phyloP scores from a whole-genome alignment of 2,797 vertebrate genomes.

The Scolopax bukidnonensis region DNA sequence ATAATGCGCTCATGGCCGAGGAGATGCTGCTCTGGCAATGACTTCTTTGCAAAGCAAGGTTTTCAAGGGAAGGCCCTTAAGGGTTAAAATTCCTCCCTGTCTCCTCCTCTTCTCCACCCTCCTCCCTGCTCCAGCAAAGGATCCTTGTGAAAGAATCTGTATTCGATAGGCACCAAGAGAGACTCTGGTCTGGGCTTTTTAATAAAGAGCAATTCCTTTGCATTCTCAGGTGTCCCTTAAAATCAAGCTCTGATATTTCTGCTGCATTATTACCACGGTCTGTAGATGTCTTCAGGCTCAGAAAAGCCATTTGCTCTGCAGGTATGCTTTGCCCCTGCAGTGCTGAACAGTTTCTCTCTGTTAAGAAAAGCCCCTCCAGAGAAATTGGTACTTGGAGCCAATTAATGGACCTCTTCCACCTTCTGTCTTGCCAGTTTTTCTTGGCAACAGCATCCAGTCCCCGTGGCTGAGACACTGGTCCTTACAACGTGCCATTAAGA shows the following conservation, averaged over 20 bases:
- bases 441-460: slow-evolving; percentile 14
- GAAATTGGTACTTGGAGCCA: slow-evolving; percentile 28
- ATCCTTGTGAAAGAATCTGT: slow-evolving; percentile 13
- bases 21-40: not conserved
- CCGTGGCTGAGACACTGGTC: not conserved
- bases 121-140: not conserved
- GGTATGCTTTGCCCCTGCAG: slow-evolving; percentile 24
- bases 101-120: not conserved
- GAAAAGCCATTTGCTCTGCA: slow-evolving; percentile 38
- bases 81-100: slow-evolving; percentile 21
- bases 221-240: slow-evolving; percentile 59
- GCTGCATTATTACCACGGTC: not conserved
- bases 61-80: not conserved
- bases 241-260: slow-evolving; percentile 44
- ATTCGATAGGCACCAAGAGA: slow-evolving; percentile 35
- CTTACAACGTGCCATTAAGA: not conserved
- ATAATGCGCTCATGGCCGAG: rapidly evolving
- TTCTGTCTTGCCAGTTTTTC: slow-evolving; percentile 44
- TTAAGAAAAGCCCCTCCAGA: slow-evolving; percentile 40
- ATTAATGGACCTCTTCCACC: slow-evolving; percentile 42
- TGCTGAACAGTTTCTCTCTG: not conserved
- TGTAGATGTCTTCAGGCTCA: slow-evolving; percentile 51
- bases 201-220: slow-evolving; percentile 63
- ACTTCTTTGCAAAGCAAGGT: not conserved
- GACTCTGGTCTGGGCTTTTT: slow-evolving; percentile 30